These are phyloP conservation scores for Cataglyphis hispanica DNA, from an alignment of 1,140 invertebrate genomes.

Conservation along the genomic window DNA sequence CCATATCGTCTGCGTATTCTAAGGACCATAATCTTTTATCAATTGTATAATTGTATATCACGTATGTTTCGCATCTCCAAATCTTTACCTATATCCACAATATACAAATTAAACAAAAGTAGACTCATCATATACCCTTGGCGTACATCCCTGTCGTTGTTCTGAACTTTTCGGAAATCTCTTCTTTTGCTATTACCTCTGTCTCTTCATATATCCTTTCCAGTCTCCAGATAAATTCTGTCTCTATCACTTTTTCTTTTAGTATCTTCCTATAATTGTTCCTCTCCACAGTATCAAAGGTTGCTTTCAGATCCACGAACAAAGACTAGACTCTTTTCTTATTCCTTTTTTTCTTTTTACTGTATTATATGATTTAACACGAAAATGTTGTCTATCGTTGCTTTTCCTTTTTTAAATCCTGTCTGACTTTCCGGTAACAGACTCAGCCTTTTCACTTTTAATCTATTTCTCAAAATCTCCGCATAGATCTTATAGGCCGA, in stretches of 20 bases:
- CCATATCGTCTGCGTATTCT: background rate
- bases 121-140: background rate
- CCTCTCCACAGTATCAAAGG: conserved; percentile 19
- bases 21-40: background rate
- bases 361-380: conserved; percentile 46
- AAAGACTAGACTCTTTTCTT: background rate
- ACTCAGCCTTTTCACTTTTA: background rate
- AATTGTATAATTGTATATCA: accelerated
- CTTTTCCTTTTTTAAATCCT: too few relatives aligned
- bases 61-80: background rate
- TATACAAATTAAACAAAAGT: background rate
- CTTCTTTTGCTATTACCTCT: background rate
- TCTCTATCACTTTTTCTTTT: background rate
- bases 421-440: background rate
- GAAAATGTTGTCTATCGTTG: conserved; percentile 49
- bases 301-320: too few relatives aligned
- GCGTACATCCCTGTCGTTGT: background rate
- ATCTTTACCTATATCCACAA: background rate
- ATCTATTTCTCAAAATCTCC: conserved; percentile 48
- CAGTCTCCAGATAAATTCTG: conserved; percentile 8
- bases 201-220: conserved; percentile 52
- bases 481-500: conserved; percentile 39
- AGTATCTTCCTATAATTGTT: conserved; percentile 46
- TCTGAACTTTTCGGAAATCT: background rate
- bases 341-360: background rate